A percentile compares a stretch with the other conserved stretches of the same genome.
phyloP scores from a whole-genome alignment of 2,888 invertebrate genomes.

The Panopea generosa region DNA sequence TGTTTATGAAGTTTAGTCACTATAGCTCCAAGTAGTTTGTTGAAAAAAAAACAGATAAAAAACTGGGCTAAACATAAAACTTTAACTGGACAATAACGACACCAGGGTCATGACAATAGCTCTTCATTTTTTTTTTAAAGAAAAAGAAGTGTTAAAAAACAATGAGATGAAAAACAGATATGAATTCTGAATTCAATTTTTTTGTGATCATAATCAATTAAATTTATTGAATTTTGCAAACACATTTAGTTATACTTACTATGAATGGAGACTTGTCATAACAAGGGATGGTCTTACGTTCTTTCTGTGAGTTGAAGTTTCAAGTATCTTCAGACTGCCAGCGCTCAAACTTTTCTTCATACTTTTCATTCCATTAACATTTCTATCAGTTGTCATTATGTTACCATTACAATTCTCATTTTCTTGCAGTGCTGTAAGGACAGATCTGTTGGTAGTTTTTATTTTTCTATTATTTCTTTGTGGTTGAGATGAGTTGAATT shows the following conservation, averaged over 20 bases:
- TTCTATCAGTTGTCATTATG: conserved; percentile 33
- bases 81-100: no score
- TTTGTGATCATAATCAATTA: no score
- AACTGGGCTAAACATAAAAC: no score
- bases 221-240: no score
- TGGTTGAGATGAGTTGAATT: conserved; percentile 60
- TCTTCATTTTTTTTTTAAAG: no score
- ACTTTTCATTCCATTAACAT: conserved; percentile 58
- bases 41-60: no score
- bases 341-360: conserved; percentile 65
- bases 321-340: conserved; percentile 53
- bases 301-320: conserved; percentile 28
- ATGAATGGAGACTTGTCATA: conserved; percentile 77
- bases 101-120: no score
- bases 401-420: conserved; percentile 5
- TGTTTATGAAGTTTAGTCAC: no score
- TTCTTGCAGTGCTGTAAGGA: conserved; percentile 23
- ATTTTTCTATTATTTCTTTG: conserved; percentile 23
- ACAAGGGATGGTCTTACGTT: conserved; percentile 71
- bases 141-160: no score
- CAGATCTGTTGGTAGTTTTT: conserved; percentile 8
- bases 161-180: no score
- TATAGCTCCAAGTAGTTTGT: no score
- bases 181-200: no score
- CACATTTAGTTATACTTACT: conserved; percentile 67